Percentiles rank a stretch among this genome's conserved stretches.
phyloP scores from a whole-genome alignment of 2,797 vertebrate species.

The Mycteria americana region DNA sequence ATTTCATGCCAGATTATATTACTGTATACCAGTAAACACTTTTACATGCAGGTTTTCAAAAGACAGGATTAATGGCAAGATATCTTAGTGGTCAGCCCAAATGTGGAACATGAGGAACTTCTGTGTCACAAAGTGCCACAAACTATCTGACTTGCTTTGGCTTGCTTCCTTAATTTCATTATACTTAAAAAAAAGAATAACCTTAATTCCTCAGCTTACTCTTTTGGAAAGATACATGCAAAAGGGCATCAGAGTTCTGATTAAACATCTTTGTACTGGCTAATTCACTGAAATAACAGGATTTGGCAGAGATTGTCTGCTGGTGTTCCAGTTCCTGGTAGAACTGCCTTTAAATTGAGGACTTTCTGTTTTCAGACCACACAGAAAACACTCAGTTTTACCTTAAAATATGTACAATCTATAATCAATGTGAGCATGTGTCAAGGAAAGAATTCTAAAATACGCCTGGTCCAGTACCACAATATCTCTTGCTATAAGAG shows the following conservation, averaged over 20 bases:
- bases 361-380: neutral
- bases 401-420: neutral
- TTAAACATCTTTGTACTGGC: neutral
- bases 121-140: neutral
- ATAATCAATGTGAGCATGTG: neutral
- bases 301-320: neutral
- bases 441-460: neutral
- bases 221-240: neutral
- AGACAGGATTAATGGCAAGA: neutral
- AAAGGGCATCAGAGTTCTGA: neutral
- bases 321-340: neutral
- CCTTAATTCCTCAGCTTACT: neutral
- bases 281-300: neutral
- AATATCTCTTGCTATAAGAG: neutral
- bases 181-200: neutral
- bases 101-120: neutral
- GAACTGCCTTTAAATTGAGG: neutral
- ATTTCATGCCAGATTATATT: neutral
- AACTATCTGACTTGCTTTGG: neutral
- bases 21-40: neutral
- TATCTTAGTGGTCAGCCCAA: neutral
- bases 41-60: neutral
- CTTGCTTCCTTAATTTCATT: neutral
- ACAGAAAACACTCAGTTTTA: neutral
- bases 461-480: neutral